A percentile compares a stretch with the other conserved stretches of the same genome.
Conservation (phyloP, 2,113 vertebrate genomes). For the Dromaius novaehollandiae region DNA sequence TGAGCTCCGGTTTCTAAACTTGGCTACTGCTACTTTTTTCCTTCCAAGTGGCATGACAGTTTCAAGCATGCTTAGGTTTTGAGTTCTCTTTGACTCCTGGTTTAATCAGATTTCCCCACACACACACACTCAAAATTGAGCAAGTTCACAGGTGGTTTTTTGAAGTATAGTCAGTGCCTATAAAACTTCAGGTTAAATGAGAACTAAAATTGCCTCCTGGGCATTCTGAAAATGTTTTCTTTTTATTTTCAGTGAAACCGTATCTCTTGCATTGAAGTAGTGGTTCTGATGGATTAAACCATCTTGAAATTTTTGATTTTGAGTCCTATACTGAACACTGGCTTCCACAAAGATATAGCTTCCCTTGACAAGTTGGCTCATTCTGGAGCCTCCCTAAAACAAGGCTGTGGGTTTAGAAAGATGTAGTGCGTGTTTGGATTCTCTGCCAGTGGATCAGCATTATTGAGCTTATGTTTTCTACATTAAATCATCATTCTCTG, state of each 20-base stretch:
- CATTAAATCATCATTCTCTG: background rate
- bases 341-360: background rate
- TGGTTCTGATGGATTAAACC: background rate
- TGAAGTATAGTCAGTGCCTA: background rate
- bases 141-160: background rate
- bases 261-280: background rate
- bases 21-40: background rate
- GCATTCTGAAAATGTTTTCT: background rate
- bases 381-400: background rate
- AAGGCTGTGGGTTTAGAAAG: background rate
- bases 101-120: background rate
- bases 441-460: background rate
- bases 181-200: background rate
- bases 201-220: background rate
- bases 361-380: background rate
- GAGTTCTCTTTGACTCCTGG: background rate
- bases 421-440: background rate
- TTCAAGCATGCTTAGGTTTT: background rate
- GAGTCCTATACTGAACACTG: background rate
- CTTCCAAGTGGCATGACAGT: background rate
- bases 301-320: background rate
- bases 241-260: background rate
- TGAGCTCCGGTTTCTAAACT: background rate
- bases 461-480: background rate
- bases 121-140: background rate